Conservation (phyloP, 2,888 invertebrate genomes). For the Lagria hirta region DNA sequence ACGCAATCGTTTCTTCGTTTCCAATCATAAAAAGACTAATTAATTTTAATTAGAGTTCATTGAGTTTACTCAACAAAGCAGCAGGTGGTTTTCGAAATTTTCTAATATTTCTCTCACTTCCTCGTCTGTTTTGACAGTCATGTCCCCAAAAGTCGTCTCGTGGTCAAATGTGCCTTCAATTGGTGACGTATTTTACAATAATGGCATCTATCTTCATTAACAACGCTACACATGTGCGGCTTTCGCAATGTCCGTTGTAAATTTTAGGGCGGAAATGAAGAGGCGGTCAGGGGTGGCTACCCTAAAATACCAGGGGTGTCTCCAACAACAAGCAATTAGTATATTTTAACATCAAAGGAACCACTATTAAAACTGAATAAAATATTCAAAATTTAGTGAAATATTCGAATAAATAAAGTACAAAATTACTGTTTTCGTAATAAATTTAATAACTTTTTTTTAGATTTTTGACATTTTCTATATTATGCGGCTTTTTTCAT, state of each 20-base stretch:
- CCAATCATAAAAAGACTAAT: conserved; percentile 2
- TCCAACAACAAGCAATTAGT: conserved; percentile 36
- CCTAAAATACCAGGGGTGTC: conserved; percentile 32
- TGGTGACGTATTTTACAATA: conserved; percentile 9
- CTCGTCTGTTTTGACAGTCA: conserved; percentile 32
- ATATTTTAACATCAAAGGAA: conserved; percentile 1
- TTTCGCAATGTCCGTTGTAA: conserved; percentile 30
- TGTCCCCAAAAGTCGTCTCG: conserved; percentile 21
- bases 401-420: too few species aligned
- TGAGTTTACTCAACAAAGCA: background rate
- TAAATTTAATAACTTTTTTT: too few species aligned
- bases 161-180: conserved; percentile 3
- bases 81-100: background rate
- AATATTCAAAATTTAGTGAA: too few species aligned
- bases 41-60: background rate
- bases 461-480: too few species aligned
- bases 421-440: too few species aligned
- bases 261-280: conserved; percentile 35
- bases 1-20: too few species aligned
- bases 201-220: conserved; percentile 9
- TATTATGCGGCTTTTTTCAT: too few species aligned
- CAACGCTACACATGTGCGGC: conserved; percentile 1
- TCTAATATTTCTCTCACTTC: conserved; percentile 33
- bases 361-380: too few species aligned
- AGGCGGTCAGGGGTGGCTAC: conserved; percentile 13